phyloP scores from a whole-genome alignment of 2,797 vertebrate species.

The Decapterus maruadsi region DNA sequence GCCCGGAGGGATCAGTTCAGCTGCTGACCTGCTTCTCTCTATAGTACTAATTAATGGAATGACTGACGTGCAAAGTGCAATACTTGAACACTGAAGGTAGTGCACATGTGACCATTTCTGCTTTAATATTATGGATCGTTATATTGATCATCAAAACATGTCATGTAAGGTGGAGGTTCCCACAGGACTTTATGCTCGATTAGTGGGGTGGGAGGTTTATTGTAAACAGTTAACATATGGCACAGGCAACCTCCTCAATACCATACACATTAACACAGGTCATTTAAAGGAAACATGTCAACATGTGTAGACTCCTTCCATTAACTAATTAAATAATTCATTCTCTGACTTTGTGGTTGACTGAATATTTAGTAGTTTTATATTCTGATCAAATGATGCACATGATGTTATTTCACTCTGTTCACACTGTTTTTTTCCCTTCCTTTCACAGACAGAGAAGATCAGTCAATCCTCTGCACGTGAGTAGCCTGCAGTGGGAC shows the following conservation, averaged over 20 bases:
- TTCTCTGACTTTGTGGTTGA: not conserved
- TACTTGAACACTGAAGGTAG: not conserved
- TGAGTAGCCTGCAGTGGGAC: conserved; percentile 81
- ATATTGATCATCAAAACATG: conserved; percentile 12
- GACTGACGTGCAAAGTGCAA: conserved; percentile 4
- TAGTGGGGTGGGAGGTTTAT: conserved; percentile 2
- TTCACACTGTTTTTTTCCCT: conserved; percentile 47
- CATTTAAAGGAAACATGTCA: conserved; percentile 39
- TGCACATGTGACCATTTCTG: not conserved
- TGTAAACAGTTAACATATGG: conserved; percentile 41
- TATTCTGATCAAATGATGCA: not conserved
- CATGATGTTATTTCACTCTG: not conserved
- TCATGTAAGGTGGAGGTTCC: conserved; percentile 2
- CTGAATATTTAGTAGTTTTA: not conserved
- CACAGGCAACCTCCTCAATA: conserved; percentile 7
- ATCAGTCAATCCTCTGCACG: conserved; percentile 97
- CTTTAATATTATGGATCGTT: not conserved
- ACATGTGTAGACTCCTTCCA: not conserved
- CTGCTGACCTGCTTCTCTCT: conserved; percentile 40
- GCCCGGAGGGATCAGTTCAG: conserved; percentile 61
- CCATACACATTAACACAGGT: conserved; percentile 14
- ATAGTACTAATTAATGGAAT: not conserved
- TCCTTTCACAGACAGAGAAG: conserved; percentile 89
- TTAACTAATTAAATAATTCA: not conserved
- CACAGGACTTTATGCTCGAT: conserved; percentile 8